Percentiles rank a stretch among this genome's conserved stretches.
Conservation (phyloP, 1,140 invertebrate genomes). For the Zaprionus africanus region DNA sequence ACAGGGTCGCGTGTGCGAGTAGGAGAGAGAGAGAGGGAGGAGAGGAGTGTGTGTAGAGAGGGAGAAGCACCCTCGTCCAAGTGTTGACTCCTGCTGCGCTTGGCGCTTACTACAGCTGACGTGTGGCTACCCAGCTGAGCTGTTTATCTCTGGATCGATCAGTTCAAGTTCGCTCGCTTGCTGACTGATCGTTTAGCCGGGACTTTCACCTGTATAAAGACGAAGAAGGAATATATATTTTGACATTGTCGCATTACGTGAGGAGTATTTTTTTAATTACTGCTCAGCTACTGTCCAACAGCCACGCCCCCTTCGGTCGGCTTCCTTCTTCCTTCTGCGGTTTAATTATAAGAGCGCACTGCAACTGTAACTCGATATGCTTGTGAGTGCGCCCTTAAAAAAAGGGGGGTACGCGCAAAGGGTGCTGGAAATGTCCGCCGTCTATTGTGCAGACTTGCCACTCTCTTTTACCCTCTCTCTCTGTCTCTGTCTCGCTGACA, state of each 20-base stretch:
- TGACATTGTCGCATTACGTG: conserved; percentile 52
- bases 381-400: conserved; percentile 71
- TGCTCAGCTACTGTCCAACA: conserved; percentile 37
- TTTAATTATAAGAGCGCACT: conserved; percentile 50
- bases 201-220: conserved; percentile 52
- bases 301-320: conserved; percentile 34
- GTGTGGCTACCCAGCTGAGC: conserved; percentile 72
- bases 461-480: conserved; percentile 28
- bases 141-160: conserved; percentile 70
- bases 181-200: conserved; percentile 71
- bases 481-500: conserved; percentile 31
- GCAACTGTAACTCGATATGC: conserved; percentile 72
- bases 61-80: conserved; percentile 57
- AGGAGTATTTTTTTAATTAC: conserved; percentile 67
- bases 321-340: conserved; percentile 52
- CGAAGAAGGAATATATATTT: conserved; percentile 39
- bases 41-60: neutral
- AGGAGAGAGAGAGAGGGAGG: neutral
- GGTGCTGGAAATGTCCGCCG: conserved; percentile 54
- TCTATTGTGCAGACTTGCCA: conserved; percentile 45
- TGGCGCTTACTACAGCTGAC: conserved; percentile 79
- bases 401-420: conserved; percentile 53
- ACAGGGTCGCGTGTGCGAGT: conserved; percentile 33
- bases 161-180: conserved; percentile 11
- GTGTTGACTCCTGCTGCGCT: conserved; percentile 76